phyloP scores from a whole-genome alignment of 35 echinoderm and acorn worm species.

The Heliocidaris erythrogramma region DNA sequence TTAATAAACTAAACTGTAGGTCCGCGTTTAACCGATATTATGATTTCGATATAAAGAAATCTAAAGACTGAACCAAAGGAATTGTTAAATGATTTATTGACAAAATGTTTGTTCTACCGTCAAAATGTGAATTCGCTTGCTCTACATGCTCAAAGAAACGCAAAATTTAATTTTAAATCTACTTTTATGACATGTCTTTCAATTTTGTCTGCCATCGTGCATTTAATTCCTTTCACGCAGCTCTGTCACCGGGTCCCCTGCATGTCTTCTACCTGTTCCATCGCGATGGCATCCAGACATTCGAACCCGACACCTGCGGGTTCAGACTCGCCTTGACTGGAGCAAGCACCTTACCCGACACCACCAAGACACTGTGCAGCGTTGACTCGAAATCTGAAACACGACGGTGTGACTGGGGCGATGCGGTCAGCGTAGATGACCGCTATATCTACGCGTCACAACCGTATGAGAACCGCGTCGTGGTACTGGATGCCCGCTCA shows the following conservation, averaged over 20 bases:
- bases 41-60: too few relatives aligned
- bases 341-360: slow-evolving; percentile 62
- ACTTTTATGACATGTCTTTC: too few relatives aligned
- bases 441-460: slow-evolving; percentile 88
- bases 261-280: slow-evolving; percentile 92
- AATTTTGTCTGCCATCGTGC: too few relatives aligned
- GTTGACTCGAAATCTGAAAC: slow-evolving; percentile 48
- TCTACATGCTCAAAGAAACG: too few relatives aligned
- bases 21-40: too few relatives aligned
- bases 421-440: slow-evolving; percentile 70
- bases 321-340: slow-evolving; percentile 56
- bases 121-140: too few relatives aligned
- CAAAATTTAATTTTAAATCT: too few relatives aligned
- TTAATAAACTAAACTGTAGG: too few relatives aligned
- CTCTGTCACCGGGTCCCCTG: slow-evolving; percentile 61
- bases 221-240: neutral
- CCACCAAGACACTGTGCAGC: slow-evolving; percentile 66
- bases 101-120: too few relatives aligned
- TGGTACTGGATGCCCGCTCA: slow-evolving; percentile 64
- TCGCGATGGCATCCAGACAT: slow-evolving; percentile 65
- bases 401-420: slow-evolving; percentile 67
- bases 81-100: too few relatives aligned
- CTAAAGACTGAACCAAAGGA: too few relatives aligned
- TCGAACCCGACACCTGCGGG: slow-evolving; percentile 87
- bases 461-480: slow-evolving; percentile 73